These are phyloP conservation scores for Otolemur crassicaudatus DNA, from an alignment of 2,797 vertebrate species.

Conservation along the genomic window DNA sequence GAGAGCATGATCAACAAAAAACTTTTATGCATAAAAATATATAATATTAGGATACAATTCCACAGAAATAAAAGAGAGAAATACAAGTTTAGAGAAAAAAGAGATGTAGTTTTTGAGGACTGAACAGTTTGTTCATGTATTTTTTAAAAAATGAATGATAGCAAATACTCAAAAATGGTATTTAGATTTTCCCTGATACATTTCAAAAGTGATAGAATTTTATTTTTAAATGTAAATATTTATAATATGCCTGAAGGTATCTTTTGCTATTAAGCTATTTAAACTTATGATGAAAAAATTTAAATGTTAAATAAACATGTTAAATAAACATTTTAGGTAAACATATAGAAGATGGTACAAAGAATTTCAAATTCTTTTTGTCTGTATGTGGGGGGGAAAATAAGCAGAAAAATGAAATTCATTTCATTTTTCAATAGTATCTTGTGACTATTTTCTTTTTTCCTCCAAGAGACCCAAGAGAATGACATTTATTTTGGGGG, in stretches of 20 bases:
- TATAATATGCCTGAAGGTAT: background rate
- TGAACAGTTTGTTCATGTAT: background rate
- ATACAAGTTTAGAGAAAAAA: background rate
- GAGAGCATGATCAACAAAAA: background rate
- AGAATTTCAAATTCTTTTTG: background rate
- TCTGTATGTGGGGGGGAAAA: background rate
- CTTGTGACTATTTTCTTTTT: background rate
- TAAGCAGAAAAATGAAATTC: background rate
- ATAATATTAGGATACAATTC: constrained; percentile 37
- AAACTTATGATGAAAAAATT: background rate
- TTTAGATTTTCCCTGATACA: constrained; percentile 32
- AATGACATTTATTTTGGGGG: background rate
- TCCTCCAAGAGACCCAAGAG: background rate
- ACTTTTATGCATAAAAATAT: constrained; percentile 30
- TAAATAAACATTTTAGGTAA: background rate
- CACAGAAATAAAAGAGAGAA: constrained; percentile 18
- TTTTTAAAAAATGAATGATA: background rate
- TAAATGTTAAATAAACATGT: background rate
- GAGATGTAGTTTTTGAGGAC: background rate
- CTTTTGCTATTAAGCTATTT: constrained; percentile 20
- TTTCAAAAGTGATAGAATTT: constrained; percentile 36
- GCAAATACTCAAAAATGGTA: constrained; percentile 12
- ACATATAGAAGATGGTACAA: background rate
- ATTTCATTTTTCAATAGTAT: background rate
- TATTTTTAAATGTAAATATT: constrained; percentile 39